Evolutionary conservation across 1,140 invertebrate genomes (phyloP).

Genomic region (Monochamus saltuarius): DNA sequence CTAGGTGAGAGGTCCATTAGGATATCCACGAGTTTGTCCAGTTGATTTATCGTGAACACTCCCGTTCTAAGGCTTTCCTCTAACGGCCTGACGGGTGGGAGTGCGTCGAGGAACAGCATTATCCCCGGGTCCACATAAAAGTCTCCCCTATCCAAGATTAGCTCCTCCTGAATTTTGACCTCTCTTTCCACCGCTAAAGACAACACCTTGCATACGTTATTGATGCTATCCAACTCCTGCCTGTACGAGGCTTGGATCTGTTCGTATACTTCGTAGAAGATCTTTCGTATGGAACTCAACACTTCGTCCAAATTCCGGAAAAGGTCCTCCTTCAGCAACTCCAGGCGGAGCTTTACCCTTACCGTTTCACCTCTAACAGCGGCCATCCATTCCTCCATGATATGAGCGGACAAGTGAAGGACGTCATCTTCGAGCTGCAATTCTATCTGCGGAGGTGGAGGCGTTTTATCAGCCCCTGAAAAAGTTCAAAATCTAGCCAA

Average conservation of each 20-base stretch:
- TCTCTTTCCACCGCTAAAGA: constrained; percentile 59
- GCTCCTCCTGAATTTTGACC: constrained; percentile 24
- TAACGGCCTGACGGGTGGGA: constrained; percentile 18
- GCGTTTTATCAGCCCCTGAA: too few relatives aligned
- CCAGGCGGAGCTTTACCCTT: constrained; percentile 53
- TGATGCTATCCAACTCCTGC: constrained; percentile 58
- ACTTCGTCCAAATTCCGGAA: constrained; percentile 54
- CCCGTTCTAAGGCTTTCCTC: constrained; percentile 30
- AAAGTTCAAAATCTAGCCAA: too few relatives aligned
- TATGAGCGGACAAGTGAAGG: neutral
- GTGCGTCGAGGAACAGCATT: constrained; percentile 25
- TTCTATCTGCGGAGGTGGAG: too few relatives aligned
- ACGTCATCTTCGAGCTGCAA: too few relatives aligned
- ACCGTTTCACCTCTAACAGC: constrained; percentile 57
- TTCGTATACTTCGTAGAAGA: constrained; percentile 53
- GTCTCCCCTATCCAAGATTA: constrained; percentile 35
- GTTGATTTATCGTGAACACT: constrained; percentile 56
- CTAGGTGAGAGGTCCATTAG: constrained; percentile 56
- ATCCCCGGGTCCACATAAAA: constrained; percentile 35
- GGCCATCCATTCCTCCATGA: constrained; percentile 56
- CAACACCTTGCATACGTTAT: constrained; percentile 57
- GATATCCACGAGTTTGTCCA: constrained; percentile 54
- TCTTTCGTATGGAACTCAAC: constrained; percentile 49
- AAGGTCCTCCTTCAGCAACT: constrained; percentile 50
- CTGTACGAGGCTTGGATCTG: constrained; percentile 54